These are phyloP conservation scores for Pasiphila rectangulata DNA, from an alignment of 2,888 invertebrate genomes.

Conservation along the genomic window DNA sequence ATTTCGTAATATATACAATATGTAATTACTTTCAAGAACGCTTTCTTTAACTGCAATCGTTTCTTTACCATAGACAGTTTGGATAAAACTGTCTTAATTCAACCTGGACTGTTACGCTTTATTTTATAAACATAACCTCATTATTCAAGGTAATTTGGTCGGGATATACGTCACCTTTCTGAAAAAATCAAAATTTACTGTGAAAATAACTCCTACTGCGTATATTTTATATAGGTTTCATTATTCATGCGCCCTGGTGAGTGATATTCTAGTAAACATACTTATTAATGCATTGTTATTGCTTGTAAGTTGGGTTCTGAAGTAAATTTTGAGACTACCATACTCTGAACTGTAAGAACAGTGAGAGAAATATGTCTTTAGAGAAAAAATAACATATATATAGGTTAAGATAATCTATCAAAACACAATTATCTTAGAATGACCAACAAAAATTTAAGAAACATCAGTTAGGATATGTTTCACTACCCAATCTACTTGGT, in stretches of 20 bases:
- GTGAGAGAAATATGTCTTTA: too few relatives aligned
- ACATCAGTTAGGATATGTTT: too few relatives aligned
- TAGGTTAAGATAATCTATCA: too few relatives aligned
- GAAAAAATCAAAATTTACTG: slow-evolving; percentile 16
- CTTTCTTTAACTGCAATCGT: neutral
- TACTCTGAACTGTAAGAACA: too few relatives aligned
- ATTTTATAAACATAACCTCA: slow-evolving; percentile 1
- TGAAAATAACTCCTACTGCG: slow-evolving; percentile 4
- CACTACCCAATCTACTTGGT: too few relatives aligned
- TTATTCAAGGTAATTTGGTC: slow-evolving; percentile 4
- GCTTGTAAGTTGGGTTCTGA: neutral
- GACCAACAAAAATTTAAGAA: too few relatives aligned
- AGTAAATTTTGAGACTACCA: too few relatives aligned
- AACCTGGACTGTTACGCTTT: neutral
- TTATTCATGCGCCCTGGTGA: neutral
- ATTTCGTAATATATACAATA: neutral
- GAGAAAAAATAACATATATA: too few relatives aligned
- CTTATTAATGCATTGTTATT: neutral
- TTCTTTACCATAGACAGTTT: neutral
- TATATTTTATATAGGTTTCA: slow-evolving; percentile 7
- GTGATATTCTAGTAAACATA: neutral
- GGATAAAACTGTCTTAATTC: too few relatives aligned
- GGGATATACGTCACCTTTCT: slow-evolving; percentile 22
- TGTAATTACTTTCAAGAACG: neutral
- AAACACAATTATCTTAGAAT: too few relatives aligned